Percentiles rank a stretch among this genome's conserved stretches.
phyloP scores from a whole-genome alignment of 2,113 vertebrate genomes.

The Coryphaenoides rupestris region DNA sequence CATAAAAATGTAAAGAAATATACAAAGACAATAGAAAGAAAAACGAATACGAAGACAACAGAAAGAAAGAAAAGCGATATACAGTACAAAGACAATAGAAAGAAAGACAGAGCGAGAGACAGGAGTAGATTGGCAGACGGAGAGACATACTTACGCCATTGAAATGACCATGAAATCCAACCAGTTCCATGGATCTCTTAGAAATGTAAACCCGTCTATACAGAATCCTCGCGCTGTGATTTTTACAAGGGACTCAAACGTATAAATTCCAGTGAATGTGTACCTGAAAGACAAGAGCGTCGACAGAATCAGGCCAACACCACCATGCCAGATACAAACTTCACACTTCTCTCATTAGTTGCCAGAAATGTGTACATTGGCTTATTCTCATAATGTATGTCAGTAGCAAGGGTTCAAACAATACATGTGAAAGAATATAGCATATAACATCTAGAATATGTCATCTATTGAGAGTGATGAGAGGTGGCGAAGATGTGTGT shows the following conservation, averaged over 20 bases:
- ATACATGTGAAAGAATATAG: no score
- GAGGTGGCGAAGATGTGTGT: conserved; percentile 20
- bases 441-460: neutral
- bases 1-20: no score
- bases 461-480: neutral
- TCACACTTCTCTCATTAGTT: neutral
- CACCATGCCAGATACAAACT: conserved; percentile 5
- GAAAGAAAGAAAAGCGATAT: no score
- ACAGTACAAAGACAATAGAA: no score
- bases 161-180: conserved; percentile 98
- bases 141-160: conserved; percentile 90
- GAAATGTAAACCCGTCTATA: conserved; percentile 96
- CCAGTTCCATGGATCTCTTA: conserved; percentile 98
- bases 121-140: neutral
- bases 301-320: conserved; percentile 42
- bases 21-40: no score
- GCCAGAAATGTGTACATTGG: neutral
- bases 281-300: conserved; percentile 77
- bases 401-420: neutral
- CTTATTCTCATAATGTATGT: neutral
- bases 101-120: neutral
- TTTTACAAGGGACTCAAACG: conserved; percentile 97
- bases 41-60: no score
- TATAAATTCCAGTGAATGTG: conserved; percentile 98
- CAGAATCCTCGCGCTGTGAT: conserved; percentile 95